Percentiles rank a stretch among this genome's conserved stretches.
phyloP scores from a whole-genome alignment of 2,797 vertebrate genomes.

The Sardinella longiceps region DNA sequence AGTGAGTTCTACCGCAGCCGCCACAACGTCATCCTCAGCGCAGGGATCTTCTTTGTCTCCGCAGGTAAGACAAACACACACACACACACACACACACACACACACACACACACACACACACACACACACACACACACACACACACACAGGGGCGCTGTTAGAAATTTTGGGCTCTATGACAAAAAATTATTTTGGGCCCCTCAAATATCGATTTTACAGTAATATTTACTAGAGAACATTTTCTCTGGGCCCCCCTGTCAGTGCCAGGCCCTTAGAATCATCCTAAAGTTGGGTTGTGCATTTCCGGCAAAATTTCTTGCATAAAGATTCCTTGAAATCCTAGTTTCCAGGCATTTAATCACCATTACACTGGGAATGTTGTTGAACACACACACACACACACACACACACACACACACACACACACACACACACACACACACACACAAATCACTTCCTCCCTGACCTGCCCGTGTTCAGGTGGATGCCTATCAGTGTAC shows the following conservation, averaged over 20 bases:
- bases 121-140: not conserved
- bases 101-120: not conserved
- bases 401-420: not conserved
- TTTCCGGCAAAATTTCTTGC: too few relatives aligned
- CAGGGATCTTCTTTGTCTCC: conserved; percentile 97
- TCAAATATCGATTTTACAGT: too few relatives aligned
- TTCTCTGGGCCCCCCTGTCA: too few relatives aligned
- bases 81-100: not conserved
- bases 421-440: not conserved
- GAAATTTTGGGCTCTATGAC: too few relatives aligned
- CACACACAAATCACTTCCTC: not conserved
- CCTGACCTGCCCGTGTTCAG: not conserved
- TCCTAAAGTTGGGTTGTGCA: too few relatives aligned
- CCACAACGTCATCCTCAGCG: conserved; percentile 97
- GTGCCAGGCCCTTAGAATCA: too few relatives aligned
- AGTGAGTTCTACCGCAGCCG: conserved; percentile 97
- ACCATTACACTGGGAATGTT: not conserved
- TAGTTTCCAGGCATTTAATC: not conserved
- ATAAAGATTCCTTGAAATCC: not conserved
- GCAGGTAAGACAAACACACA: conserved; percentile 79
- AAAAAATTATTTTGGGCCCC: too few relatives aligned
- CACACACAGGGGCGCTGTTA: not conserved
- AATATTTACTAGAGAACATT: too few relatives aligned
- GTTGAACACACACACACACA: not conserved
- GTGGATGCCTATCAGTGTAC: conserved; percentile 13